Percentiles rank a stretch among this genome's conserved stretches.
Evolutionary conservation across 2,797 vertebrate species (phyloP).

Genomic region (Dryobates pubescens): DNA sequence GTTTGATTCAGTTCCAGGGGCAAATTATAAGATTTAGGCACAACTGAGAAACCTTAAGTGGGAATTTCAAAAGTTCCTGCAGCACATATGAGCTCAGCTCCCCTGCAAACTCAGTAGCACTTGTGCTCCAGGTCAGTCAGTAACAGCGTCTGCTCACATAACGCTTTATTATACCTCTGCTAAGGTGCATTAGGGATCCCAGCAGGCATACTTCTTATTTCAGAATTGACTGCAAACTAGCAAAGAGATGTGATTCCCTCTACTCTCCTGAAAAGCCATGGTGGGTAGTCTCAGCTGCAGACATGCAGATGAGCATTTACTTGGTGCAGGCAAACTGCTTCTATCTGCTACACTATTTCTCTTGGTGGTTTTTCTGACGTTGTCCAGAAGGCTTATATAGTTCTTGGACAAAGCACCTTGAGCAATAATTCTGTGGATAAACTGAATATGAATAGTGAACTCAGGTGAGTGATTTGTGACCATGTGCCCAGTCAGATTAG

Average conservation of each 20-base stretch:
- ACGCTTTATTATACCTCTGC: slow-evolving; percentile 32
- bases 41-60: slow-evolving; percentile 41
- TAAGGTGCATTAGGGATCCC: slow-evolving; percentile 6
- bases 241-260: slow-evolving; percentile 33
- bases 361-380: neutral
- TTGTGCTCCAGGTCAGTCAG: slow-evolving; percentile 28
- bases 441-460: neutral
- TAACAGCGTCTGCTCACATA: neutral
- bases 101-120: neutral
- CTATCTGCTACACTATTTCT: neutral
- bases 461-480: neutral
- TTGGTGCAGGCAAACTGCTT: neutral
- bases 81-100: neutral
- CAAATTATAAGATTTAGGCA: slow-evolving; percentile 50
- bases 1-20: slow-evolving; percentile 60
- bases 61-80: slow-evolving; percentile 40
- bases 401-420: neutral
- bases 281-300: neutral
- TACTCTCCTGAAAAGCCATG: neutral
- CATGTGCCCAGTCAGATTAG: neutral
- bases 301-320: slow-evolving; percentile 22
- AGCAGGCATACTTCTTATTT: slow-evolving; percentile 48
- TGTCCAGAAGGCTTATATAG: neutral
- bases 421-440: neutral
- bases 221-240: slow-evolving; percentile 23